A percentile compares a stretch with the other conserved stretches of the same genome.
Conservation (phyloP, 1,140 invertebrate species). For the Hyles vespertilio region DNA sequence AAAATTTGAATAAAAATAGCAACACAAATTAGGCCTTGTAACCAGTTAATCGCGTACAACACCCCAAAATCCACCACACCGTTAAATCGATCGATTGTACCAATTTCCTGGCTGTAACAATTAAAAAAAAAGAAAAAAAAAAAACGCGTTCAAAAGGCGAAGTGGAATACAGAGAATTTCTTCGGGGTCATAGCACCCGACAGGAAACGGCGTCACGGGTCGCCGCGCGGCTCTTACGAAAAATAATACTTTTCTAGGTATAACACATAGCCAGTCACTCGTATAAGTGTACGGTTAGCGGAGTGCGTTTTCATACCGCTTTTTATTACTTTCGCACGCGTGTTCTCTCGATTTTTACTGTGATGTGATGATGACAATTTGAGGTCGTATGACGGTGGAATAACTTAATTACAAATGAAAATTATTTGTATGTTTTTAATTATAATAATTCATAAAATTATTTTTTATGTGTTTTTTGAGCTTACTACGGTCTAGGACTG, state of each 20-base stretch:
- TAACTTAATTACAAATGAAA: no score
- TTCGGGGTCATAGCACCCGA: slow-evolving; percentile 70
- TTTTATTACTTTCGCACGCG: no score
- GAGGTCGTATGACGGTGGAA: no score
- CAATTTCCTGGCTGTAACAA: slow-evolving; percentile 63
- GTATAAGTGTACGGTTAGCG: slow-evolving; percentile 38
- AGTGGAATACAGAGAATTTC: slow-evolving; percentile 54
- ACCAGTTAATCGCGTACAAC: no score
- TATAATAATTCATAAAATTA: no score
- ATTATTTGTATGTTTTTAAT: no score
- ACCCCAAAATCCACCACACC: slow-evolving; percentile 8
- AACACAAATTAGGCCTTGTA: no score
- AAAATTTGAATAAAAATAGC: no score
- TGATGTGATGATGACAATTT: no score
- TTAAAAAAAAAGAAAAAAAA: slow-evolving; percentile 50
- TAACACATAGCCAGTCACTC: slow-evolving; percentile 47
- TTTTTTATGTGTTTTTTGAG: no score
- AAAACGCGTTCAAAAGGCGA: slow-evolving; percentile 18
- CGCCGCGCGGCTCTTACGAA: slow-evolving; percentile 61
- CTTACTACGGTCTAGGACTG: no score
- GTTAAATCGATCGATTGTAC: slow-evolving; percentile 54
- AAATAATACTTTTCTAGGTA: slow-evolving; percentile 66
- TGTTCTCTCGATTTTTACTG: no score
- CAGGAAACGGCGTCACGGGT: slow-evolving; percentile 65
- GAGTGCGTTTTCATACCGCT: slow-evolving; percentile 6